Evolutionary conservation across 1,140 invertebrate genomes (phyloP).

Genomic region (Uloborus diversus): DNA sequence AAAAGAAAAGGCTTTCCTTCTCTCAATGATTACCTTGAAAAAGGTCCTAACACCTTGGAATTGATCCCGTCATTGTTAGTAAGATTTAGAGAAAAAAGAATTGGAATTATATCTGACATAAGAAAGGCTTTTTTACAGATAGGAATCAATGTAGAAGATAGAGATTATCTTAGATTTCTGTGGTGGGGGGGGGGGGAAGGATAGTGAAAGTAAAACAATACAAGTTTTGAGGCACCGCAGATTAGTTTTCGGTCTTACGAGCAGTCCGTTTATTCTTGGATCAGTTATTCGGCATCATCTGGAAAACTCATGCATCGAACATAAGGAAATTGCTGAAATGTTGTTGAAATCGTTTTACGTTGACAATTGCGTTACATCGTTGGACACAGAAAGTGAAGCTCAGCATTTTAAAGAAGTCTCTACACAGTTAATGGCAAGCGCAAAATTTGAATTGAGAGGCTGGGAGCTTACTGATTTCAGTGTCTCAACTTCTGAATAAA

Average conservation of each 20-base stretch:
- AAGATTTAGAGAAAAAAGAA: conserved; percentile 62
- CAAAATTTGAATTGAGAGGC: neutral
- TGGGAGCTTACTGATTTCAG: neutral
- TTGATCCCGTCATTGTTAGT: conserved; percentile 62
- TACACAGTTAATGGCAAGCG: neutral
- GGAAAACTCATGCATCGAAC: neutral
- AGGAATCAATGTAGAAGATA: conserved; percentile 21
- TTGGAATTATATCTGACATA: conserved; percentile 65
- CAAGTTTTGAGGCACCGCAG: neutral
- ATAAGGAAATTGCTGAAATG: neutral
- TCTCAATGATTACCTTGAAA: conserved; percentile 51
- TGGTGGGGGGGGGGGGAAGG: conserved; percentile 13
- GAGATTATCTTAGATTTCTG: conserved; percentile 16
- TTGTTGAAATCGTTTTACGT: neutral
- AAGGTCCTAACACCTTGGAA: conserved; percentile 45
- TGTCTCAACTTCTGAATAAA: neutral
- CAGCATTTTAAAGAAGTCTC: neutral
- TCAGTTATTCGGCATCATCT: neutral
- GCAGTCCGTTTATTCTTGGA: conserved; percentile 6
- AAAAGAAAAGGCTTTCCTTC: conserved; percentile 51
- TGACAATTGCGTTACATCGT: conserved; percentile 6
- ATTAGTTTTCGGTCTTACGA: neutral
- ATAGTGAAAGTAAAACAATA: conserved; percentile 9
- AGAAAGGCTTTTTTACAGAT: conserved; percentile 66
- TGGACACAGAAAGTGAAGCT: neutral